Percentiles rank a stretch among this genome's conserved stretches.
Conservation (phyloP, 1,140 invertebrate species). For the Conopomorpha cramerella region DNA sequence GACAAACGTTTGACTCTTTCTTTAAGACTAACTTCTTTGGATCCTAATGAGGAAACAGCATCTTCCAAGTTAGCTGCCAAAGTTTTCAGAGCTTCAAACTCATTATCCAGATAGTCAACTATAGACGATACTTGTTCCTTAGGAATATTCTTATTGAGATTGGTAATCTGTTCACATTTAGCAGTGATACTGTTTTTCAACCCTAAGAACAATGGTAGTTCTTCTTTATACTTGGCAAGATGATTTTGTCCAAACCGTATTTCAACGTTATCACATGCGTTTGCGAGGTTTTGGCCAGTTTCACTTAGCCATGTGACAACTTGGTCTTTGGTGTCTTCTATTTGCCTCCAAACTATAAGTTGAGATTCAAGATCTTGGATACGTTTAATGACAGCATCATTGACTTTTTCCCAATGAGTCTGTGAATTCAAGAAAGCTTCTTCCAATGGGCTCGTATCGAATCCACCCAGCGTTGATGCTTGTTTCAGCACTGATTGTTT, state of each 20-base stretch:
- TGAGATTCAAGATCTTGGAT: slow-evolving; percentile 85
- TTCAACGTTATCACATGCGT: slow-evolving; percentile 78
- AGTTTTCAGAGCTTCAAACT: slow-evolving; percentile 77
- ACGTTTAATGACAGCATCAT: slow-evolving; percentile 70
- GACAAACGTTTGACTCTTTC: slow-evolving; percentile 71
- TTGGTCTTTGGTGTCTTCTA: slow-evolving; percentile 83
- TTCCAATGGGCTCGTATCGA: slow-evolving; percentile 69
- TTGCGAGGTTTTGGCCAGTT: slow-evolving; percentile 74
- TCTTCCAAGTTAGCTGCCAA: slow-evolving; percentile 78
- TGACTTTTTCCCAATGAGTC: slow-evolving; percentile 75
- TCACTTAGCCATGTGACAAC: slow-evolving; percentile 82
- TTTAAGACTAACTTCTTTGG: slow-evolving; percentile 75
- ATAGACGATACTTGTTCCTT: slow-evolving; percentile 73
- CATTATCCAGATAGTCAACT: slow-evolving; percentile 71
- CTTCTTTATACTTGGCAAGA: slow-evolving; percentile 83
- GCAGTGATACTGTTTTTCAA: slow-evolving; percentile 75
- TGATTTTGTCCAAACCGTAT: slow-evolving; percentile 77
- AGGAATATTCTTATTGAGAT: slow-evolving; percentile 74
- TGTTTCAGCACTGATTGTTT: slow-evolving; percentile 73
- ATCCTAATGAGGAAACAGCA: slow-evolving; percentile 69
- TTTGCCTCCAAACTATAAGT: slow-evolving; percentile 88
- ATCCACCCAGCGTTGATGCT: slow-evolving; percentile 74
- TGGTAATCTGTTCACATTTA: slow-evolving; percentile 80
- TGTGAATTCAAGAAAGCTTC: slow-evolving; percentile 66
- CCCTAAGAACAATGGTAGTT: slow-evolving; percentile 77